Base-by-base conservation (phyloP, 2,888 invertebrate genomes). In the Oligia latruncula region DNA sequence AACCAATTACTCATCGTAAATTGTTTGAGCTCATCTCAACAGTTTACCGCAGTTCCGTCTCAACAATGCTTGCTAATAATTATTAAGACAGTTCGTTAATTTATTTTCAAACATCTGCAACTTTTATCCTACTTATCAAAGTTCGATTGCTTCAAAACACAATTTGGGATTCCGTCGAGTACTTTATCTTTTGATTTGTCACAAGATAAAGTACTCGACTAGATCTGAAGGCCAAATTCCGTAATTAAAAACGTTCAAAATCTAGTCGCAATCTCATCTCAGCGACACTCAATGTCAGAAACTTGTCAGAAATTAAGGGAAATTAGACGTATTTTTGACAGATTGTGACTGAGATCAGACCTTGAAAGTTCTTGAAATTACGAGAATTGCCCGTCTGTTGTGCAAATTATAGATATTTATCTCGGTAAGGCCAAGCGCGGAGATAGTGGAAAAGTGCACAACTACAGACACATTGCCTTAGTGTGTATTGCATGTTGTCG, bases 61-160 rank as follows among this genome's bases (percentile, higher is more conserved):
- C 23, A 64, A 60, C n/a, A 65, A 23, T 82, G 82, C 77, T 86
- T 74, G 60, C 64, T 77, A 71, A 70, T 82, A 49, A 86, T 83
- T 66, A 81, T 58, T 65, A 78, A 78, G 65, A 70, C 72, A 71
- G 74, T 88, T 88, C 71, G 76, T 87, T 87, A 81, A 88, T 84
- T 77, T 77, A 77, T 79, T 88, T 79, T 71, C 66, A 43, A 81
- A 68, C 65, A 84, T 77, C 70, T 46, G 43, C 35, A 78, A 83
- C 73, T 83, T 86, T 78, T 82, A 52, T 68, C 62, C 29, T 6
- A 52, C 20, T 78, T 75, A 8, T 17, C 62, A 83, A n/a, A 88
- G 81, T 87, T 88, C 81, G 78, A 87, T 87, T 87, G 84, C 87
- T 87, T 87, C 23, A 66, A 52, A 83, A 88, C 81, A 75, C 81